Base-by-base conservation (phyloP, 2,888 invertebrate species). In the Heliconius charithonia region DNA sequence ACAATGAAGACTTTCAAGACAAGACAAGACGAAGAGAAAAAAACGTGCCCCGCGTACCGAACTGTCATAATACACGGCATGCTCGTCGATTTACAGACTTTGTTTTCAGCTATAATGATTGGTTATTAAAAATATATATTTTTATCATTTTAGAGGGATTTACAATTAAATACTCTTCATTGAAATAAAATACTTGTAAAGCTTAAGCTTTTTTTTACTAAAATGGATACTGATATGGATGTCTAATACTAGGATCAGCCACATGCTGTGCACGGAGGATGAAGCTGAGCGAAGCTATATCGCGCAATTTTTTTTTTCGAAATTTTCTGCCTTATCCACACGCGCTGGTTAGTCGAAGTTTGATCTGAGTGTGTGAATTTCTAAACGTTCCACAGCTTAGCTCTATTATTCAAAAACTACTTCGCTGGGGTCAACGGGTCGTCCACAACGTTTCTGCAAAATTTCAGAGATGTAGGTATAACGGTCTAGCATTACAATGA, bases 1-100 rank as follows among this genome's bases (percentile, higher is more conserved):
- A 84, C 86, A 85, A 85, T 84, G 84, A 81, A 84, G 77, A 83
- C 82, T 84, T 83, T 82, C 82, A 83, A 83, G 78, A 81, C 80
- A 82, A 79, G 83, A 85, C 86, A 82, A n/a, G n/a, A n/a, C n/a
- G 81, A 82, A 78, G 79, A 80, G 76, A 82, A 81, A 86, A 84
- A 85, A 85, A 85, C 84, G 76, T 76, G 76, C 59, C 72, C 32
- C 59, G 79, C 56, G 45, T 79, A 73, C 79, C 56, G 27, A 77
- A 67, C 37, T 16, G 62, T 63, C 41, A 56, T 59, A 73, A 73
- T 77, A 32, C 72, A 59, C 32, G n/a, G 4, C n/a, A 9, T 59
- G 32, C 32, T 59, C 29, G 9, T 32, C 29, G 29, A 72, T 56
- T 29, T 56, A 72, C 32, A 22, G 10, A 56, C 32, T 56, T 59